These are phyloP conservation scores for Drosophila robusta DNA, from an alignment of 2,888 invertebrate genomes.

Conservation along the genomic window DNA sequence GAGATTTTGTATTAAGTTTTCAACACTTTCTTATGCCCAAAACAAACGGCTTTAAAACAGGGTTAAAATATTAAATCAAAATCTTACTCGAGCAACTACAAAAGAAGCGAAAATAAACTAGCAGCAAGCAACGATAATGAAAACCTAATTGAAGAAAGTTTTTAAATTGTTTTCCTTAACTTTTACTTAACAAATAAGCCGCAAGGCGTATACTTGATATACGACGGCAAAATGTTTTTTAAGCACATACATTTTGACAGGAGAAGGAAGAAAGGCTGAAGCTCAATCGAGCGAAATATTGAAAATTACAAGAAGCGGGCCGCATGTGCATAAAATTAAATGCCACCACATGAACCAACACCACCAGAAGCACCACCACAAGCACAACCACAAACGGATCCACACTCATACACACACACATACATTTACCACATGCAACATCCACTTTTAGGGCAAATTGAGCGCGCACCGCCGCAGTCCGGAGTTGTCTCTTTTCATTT, in stretches of 20 bases:
- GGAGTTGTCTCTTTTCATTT: constrained; percentile 41
- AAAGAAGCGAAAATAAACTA: too few relatives aligned
- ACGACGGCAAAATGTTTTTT: not conserved
- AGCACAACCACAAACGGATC: constrained; percentile 10
- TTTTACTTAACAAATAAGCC: not conserved
- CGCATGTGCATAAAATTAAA: constrained; percentile 64
- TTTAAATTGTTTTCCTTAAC: not conserved
- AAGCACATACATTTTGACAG: constrained; percentile 39
- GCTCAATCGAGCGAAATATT: constrained; percentile 62
- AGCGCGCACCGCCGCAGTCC: constrained; percentile 52
- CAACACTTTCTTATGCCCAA: too few relatives aligned
- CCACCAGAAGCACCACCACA: constrained; percentile 10
- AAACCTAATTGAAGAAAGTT: not conserved
- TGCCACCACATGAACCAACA: constrained; percentile 32
- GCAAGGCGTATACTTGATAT: constrained; percentile 6
- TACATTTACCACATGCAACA: constrained; percentile 10
- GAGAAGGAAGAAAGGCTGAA: constrained; percentile 13
- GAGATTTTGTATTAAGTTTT: too few relatives aligned
- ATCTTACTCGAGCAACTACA: too few relatives aligned
- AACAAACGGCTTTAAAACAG: too few relatives aligned
- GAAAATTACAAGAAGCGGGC: constrained; percentile 54
- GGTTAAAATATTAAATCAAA: too few relatives aligned
- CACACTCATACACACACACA: constrained; percentile 4
- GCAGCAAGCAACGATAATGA: not conserved
- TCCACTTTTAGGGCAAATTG: constrained; percentile 55